Percentiles rank a stretch among this genome's conserved stretches.
Conservation (phyloP, 2,888 invertebrate genomes). For the Latrodectus elegans region DNA sequence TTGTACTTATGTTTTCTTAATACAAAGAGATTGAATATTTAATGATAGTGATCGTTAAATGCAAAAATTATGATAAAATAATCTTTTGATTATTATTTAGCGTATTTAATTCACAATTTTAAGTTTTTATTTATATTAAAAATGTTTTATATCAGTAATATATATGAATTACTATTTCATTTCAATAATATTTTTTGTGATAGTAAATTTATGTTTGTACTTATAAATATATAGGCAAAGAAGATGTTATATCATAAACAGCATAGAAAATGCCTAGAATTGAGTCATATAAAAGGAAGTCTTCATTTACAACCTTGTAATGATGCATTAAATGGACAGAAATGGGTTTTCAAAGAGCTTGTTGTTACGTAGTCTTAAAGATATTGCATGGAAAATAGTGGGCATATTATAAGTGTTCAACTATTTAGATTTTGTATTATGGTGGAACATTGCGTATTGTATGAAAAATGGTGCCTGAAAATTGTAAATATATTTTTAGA, state of each 20-base stretch:
- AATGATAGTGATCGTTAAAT: not conserved
- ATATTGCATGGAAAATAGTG: not conserved
- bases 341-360: conserved; percentile 66
- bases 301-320: conserved; percentile 54
- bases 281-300: conserved; percentile 58
- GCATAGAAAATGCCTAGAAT: conserved; percentile 59
- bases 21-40: too few relatives aligned
- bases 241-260: conserved; percentile 56
- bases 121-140: too few relatives aligned
- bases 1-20: too few relatives aligned
- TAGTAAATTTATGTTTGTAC: too few relatives aligned
- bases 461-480: conserved; percentile 8
- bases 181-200: too few relatives aligned
- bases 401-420: conserved; percentile 3
- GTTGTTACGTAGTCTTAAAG: conserved; percentile 30
- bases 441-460: not conserved
- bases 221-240: conserved; percentile 15
- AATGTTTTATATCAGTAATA: too few relatives aligned
- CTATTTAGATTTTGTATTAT: conserved; percentile 15
- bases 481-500: conserved; percentile 25
- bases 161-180: too few relatives aligned
- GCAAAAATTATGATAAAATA: not conserved
- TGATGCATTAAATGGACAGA: conserved; percentile 62
- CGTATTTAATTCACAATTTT: too few relatives aligned
- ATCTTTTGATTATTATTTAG: not conserved